A percentile compares a stretch with the other conserved stretches of the same genome.
Conservation (phyloP, 2,113 vertebrate genomes). For the Sebastes schlegelii region DNA sequence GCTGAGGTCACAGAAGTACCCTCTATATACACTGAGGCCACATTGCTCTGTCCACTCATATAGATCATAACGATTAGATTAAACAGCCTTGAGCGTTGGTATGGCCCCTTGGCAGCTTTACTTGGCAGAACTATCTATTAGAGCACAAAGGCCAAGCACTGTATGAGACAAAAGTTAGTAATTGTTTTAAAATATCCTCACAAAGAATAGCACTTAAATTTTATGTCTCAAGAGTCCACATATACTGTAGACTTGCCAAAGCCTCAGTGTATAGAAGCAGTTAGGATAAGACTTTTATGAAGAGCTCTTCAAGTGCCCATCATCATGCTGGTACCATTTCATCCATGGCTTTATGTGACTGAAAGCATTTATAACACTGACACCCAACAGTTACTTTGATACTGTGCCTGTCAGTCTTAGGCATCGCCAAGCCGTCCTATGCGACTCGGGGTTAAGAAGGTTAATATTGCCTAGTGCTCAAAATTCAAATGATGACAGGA, state of each 20-base stretch:
- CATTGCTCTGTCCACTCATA: constrained; percentile 64
- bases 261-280: constrained; percentile 26
- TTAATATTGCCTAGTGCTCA: constrained; percentile 79
- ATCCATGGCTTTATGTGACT: constrained; percentile 75
- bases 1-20: constrained; percentile 64
- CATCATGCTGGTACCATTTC: constrained; percentile 68
- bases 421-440: constrained; percentile 69
- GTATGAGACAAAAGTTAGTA: constrained; percentile 58
- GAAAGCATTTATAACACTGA: constrained; percentile 82
- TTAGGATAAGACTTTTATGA: constrained; percentile 71
- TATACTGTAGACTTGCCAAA: constrained; percentile 32
- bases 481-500: constrained; percentile 80
- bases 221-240: constrained; percentile 43
- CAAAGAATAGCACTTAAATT: constrained; percentile 49
- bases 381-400: constrained; percentile 79
- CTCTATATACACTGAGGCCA: constrained; percentile 58
- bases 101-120: constrained; percentile 42
- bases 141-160: constrained; percentile 23
- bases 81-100: constrained; percentile 61
- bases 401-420: constrained; percentile 78
- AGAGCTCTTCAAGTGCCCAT: constrained; percentile 61
- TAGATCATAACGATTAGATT: constrained; percentile 70
- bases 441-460: constrained; percentile 74
- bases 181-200: constrained; percentile 52
- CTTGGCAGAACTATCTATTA: constrained; percentile 34